Percentiles rank a stretch among this genome's conserved stretches.
phyloP scores from a whole-genome alignment of 2,888 invertebrate species.

The Didymodactylos carnosus region DNA sequence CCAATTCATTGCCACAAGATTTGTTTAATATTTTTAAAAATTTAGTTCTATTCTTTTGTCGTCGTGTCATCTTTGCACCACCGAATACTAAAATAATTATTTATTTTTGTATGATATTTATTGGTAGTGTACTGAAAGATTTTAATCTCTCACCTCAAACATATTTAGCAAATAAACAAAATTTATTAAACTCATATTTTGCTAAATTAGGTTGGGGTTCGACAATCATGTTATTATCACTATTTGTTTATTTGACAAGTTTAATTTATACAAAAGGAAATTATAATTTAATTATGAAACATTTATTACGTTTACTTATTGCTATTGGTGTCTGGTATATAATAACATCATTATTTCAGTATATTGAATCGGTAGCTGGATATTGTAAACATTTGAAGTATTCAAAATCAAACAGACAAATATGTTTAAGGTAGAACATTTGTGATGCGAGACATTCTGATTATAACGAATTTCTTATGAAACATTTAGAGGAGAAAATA shows the following conservation, averaged over 20 bases:
- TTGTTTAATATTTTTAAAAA: not conserved
- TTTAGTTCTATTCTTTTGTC: not conserved
- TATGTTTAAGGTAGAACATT: no score
- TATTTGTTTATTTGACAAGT: conserved; percentile 60
- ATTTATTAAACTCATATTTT: conserved; percentile 72
- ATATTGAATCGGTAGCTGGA: conserved; percentile 47
- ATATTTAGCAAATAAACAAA: conserved; percentile 62
- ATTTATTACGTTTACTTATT: conserved; percentile 51
- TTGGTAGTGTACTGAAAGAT: conserved; percentile 65
- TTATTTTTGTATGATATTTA: conserved; percentile 60
- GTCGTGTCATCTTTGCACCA: conserved; percentile 5
- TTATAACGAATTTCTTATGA: no score
- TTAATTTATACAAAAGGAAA: conserved; percentile 65
- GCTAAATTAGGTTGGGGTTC: conserved; percentile 95
- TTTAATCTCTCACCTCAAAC: conserved; percentile 55
- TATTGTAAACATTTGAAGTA: conserved; percentile 24
- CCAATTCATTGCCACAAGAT: not conserved
- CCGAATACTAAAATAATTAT: conserved; percentile 54
- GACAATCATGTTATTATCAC: conserved; percentile 58
- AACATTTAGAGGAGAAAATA: no score
- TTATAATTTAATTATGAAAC: conserved; percentile 44
- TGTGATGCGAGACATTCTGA: no score
- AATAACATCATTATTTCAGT: conserved; percentile 60
- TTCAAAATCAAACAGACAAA: no score
- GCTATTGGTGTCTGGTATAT: conserved; percentile 71